Conservation (phyloP, 2,113 vertebrate species). For the Columba livia region DNA sequence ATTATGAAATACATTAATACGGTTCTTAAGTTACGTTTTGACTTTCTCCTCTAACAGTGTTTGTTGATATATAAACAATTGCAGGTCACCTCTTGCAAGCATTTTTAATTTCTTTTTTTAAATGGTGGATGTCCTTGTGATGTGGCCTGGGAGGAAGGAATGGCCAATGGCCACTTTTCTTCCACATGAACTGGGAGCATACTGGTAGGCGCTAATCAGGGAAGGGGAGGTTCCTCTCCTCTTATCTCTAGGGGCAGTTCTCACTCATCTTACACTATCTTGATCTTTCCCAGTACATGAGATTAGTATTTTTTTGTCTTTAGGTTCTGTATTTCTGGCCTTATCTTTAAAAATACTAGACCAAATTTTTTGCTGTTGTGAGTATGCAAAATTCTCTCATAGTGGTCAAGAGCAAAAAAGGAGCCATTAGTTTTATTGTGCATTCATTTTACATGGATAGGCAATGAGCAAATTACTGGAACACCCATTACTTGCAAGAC, state of each 20-base stretch:
- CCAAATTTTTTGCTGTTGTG: neutral
- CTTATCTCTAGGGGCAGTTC: neutral
- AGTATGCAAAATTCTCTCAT: neutral
- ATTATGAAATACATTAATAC: slow-evolving; percentile 4
- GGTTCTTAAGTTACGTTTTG: slow-evolving; percentile 44
- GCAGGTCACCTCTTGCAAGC: neutral
- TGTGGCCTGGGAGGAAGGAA: neutral
- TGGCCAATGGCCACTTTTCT: neutral
- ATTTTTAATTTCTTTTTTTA: neutral
- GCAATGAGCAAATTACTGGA: neutral
- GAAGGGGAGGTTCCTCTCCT: neutral
- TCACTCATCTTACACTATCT: neutral
- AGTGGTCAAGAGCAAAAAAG: neutral
- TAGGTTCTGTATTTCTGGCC: neutral
- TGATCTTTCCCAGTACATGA: neutral
- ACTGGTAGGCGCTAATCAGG: neutral
- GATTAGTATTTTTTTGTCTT: neutral
- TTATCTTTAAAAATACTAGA: neutral
- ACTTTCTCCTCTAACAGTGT: neutral
- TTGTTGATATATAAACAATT: slow-evolving; percentile 40
- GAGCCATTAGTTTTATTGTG: neutral
- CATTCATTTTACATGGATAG: neutral
- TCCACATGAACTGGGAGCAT: neutral
- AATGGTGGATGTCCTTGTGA: neutral
- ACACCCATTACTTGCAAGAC: neutral